A percentile compares a stretch with the other conserved stretches of the same genome.
phyloP scores from a whole-genome alignment of 2,797 vertebrate genomes.

The Enteromius afrohamiltoni region DNA sequence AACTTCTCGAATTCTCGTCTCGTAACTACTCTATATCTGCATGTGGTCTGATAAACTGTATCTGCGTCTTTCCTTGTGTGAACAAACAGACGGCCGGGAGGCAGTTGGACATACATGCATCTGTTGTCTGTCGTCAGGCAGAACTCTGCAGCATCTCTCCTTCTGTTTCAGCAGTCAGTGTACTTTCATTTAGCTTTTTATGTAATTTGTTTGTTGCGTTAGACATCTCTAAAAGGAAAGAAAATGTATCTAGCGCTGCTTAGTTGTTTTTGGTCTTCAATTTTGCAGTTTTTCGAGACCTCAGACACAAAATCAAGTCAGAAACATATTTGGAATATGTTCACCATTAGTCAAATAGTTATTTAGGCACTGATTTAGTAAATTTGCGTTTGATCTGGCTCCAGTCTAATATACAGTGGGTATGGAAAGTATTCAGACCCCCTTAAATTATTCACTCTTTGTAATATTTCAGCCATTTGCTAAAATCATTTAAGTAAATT shows the following conservation, averaged over 20 bases:
- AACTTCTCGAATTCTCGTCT: constrained; percentile 10
- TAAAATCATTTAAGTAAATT: no score
- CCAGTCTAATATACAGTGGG: not conserved
- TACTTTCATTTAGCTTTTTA: constrained; percentile 16
- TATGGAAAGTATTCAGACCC: no score
- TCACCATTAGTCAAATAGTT: not conserved
- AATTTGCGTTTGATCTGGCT: not conserved
- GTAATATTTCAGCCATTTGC: no score
- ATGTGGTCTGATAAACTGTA: constrained; percentile 47
- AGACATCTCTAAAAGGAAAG: constrained; percentile 11
- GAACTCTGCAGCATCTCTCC: constrained; percentile 19
- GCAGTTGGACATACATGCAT: constrained; percentile 38
- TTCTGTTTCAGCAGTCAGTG: constrained; percentile 27
- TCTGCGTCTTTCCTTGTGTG: constrained; percentile 34
- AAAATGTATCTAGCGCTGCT: constrained; percentile 1
- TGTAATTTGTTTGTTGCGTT: constrained; percentile 2
- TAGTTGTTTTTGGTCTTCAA: not conserved
- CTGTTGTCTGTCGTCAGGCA: constrained; percentile 45
- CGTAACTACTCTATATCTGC: constrained; percentile 24
- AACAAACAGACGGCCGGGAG: constrained; percentile 44
- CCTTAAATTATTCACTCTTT: no score
- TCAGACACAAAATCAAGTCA: not conserved
- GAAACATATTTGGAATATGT: not conserved
- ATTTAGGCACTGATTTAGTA: constrained; percentile 14
- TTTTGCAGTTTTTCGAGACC: not conserved